Evolutionary conservation across 2,888 invertebrate genomes (phyloP), one percentile per base, ranked within the genome.

Genomic region (Lycocerus yunnanus): DNA sequence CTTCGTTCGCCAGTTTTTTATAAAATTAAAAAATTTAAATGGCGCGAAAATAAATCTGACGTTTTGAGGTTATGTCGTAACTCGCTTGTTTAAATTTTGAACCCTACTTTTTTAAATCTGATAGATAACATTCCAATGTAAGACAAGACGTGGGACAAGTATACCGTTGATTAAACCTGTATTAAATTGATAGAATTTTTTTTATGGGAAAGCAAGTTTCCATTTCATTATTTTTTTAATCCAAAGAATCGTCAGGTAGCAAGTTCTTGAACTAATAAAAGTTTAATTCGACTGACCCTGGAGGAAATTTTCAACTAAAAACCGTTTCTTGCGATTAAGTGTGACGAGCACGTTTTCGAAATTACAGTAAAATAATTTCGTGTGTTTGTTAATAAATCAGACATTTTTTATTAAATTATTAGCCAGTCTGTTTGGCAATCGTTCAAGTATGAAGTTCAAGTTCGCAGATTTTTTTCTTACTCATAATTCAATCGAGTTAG

Each of bases 371-470:
- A n/a, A n/a, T n/a, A n/a, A n/a, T n/a, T n/a, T 43, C 43, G 43
- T n/a, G 43, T 43, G 2, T 43, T 43, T 43, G 43, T 43, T 43
- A 43, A 43, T 43, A 43, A 43, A 43, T 43, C 43, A 43, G n/a
- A 8, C 43, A 43, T 43, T 43, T 43, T 43, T 43, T 43, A 43
- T 43, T n/a, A 43, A 43, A 43, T 43, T 43, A 43, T 43, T 43
- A 43, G 6, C 43, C 43, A 43, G 43, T 43, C 43, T 43, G 16
- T n/a, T 63, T 63, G 61, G 61, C 61, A 63, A 6, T n/a, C 16
- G 61, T 63, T 20, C 61, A 16, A 63, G 20, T 63, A 16, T 63
- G 61, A 63, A 63, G 61, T 63, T 63, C 61, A 63, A 63, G 61
- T 63, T 63, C 61, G 61, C n/a, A n/a, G n/a, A 43, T 43, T 43